Evolutionary conservation across 2,888 invertebrate species (phyloP).

Genomic region (Ichneumoninae sp.): DNA sequence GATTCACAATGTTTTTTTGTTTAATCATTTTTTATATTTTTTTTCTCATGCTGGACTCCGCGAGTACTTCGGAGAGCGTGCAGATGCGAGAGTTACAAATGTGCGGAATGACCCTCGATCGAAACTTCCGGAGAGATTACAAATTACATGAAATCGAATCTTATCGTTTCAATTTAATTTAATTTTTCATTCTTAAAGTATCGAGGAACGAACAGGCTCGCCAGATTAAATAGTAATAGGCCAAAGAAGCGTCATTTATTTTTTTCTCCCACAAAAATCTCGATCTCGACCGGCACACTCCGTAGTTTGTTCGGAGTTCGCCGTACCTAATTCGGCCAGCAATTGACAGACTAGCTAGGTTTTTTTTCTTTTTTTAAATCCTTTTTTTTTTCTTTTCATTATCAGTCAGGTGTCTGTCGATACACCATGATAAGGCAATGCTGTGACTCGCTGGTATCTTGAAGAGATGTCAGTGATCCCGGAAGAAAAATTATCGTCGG

Average conservation of each 20-base stretch:
- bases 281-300: slow-evolving; percentile 43
- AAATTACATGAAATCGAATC: slow-evolving; percentile 4
- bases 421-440: slow-evolving; percentile 82
- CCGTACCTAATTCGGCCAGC: slow-evolving; percentile 71
- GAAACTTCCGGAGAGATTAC: not conserved
- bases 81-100: slow-evolving; percentile 10
- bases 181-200: slow-evolving; percentile 13
- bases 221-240: slow-evolving; percentile 56
- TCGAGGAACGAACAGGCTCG: slow-evolving; percentile 11
- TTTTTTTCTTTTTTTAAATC: slow-evolving; percentile 66
- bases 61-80: slow-evolving; percentile 2
- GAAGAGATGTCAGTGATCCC: slow-evolving; percentile 52
- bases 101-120: slow-evolving; percentile 3
- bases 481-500: slow-evolving; percentile 24
- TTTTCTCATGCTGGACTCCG: slow-evolving; percentile 24
- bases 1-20: slow-evolving; percentile 19
- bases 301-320: slow-evolving; percentile 40
- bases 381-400: slow-evolving; percentile 69
- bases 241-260: slow-evolving; percentile 52
- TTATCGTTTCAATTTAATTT: not conserved
- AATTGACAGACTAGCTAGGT: slow-evolving; percentile 81
- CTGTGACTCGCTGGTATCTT: slow-evolving; percentile 77
- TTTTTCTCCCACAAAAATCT: slow-evolving; percentile 34
- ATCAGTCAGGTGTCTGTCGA: slow-evolving; percentile 79
- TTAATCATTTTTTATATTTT: not conserved